Evolutionary conservation across 1,140 invertebrate species (phyloP), one percentile per base, ranked within the genome.

Genomic region (Mactra quadrangularis): DNA sequence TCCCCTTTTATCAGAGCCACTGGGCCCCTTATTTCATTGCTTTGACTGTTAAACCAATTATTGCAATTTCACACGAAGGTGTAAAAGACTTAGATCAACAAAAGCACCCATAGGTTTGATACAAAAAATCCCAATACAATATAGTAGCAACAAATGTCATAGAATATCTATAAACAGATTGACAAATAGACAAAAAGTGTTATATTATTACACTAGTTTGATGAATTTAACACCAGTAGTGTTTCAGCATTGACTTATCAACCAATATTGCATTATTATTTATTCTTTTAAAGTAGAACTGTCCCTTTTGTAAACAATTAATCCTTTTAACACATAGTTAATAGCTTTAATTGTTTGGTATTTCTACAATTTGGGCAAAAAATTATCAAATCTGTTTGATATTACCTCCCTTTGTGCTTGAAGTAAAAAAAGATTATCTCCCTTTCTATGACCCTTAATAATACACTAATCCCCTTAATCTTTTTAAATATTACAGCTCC

Each of bases 261-360:
- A n/a, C 45, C 53, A 60, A 60, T 76, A 76, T 76, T 64, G 31
- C 33, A 60, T 62, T 22, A 29, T 76, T 76, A 76, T 76, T 76
- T 76, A 76, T 76, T 76, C 74, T 31, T 76, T 50, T 47, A 57
- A 76, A 76, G 55, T 62, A 76, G 25, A 76, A 62, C 55, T 76
- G 57, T 62, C 25, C 22, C 55, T 35, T 62, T 60, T 50, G 31
- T 60, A 76, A 45, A 62, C 55, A 62, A 47, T 50, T n/a, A 76
- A 60, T 76, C 74, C 74, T 76, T 76, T 76, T 62, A 2, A 76
- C 74, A 76, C 38, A 4, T 60, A 17, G 6, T 15, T 76, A 55
- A 76, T 64, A 35, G 45, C 13, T 64, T 31, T 31, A 19, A 50
- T 47, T 22, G 45, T 66, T 45, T 66, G 38, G 38, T 7, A 41